These are phyloP conservation scores for Ceratothoa steindachneri DNA, from an alignment of 2,888 invertebrate species.

Conservation along the genomic window DNA sequence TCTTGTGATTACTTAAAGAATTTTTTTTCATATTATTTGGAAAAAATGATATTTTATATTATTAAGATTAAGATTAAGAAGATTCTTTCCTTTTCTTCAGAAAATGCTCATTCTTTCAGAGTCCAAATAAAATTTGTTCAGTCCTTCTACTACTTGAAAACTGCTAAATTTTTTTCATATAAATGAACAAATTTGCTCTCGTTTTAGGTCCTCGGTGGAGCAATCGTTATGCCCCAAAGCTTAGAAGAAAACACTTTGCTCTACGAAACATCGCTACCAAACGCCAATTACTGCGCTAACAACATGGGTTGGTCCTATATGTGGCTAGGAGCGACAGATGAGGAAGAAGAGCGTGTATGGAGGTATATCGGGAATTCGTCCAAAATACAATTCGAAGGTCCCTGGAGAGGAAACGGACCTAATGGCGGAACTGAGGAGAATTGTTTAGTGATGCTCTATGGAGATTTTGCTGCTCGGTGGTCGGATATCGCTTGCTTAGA, in stretches of 20 bases:
- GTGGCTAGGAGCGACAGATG: slow-evolving; percentile 41
- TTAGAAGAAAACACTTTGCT: slow-evolving; percentile 26
- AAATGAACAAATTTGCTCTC: background rate
- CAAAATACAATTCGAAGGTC: slow-evolving; percentile 8
- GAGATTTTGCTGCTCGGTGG: slow-evolving; percentile 21
- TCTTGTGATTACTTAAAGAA: too few species aligned
- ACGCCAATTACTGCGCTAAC: slow-evolving; percentile 28
- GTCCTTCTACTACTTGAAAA: background rate
- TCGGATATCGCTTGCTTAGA: slow-evolving; percentile 41
- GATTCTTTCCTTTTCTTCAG: too few species aligned
- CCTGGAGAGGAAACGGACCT: slow-evolving; percentile 37
- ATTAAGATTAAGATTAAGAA: too few species aligned
- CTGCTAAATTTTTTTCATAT: background rate
- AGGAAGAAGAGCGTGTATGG: slow-evolving; percentile 14
- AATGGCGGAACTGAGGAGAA: slow-evolving; percentile 38
- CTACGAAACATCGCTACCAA: slow-evolving; percentile 10
- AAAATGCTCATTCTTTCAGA: too few species aligned
- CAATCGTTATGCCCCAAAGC: slow-evolving; percentile 23
- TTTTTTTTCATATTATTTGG: too few species aligned
- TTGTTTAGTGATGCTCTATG: slow-evolving; percentile 40
- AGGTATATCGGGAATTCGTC: background rate
- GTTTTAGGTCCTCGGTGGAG: slow-evolving; percentile 30
- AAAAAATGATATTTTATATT: too few species aligned
- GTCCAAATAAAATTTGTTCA: background rate
- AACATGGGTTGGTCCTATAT: slow-evolving; percentile 25